Percentiles rank a stretch among this genome's conserved stretches.
These are phyloP conservation scores for Crypturellus undulatus DNA, from an alignment of 2,113 vertebrate species.

Conservation along the genomic window DNA sequence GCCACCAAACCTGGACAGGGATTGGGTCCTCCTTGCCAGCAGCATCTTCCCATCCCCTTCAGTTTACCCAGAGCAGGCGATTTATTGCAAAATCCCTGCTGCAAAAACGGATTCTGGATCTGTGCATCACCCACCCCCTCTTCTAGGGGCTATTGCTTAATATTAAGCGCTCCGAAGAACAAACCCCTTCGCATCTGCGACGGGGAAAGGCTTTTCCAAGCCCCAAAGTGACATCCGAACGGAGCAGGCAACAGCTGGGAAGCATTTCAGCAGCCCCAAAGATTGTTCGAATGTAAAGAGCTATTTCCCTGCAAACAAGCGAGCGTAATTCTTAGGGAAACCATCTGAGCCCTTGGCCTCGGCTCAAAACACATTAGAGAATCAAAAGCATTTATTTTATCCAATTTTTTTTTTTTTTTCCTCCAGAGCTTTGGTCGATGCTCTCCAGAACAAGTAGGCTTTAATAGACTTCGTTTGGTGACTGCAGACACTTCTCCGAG, in stretches of 20 bases:
- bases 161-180: not conserved
- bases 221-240: conserved; percentile 38
- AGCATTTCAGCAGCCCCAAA: conserved; percentile 65
- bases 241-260: conserved; percentile 62
- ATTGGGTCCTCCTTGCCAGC: not conserved
- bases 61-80: not conserved
- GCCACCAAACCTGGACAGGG: not conserved
- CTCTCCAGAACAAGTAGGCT: conserved; percentile 53
- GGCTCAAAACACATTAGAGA: conserved; percentile 72
- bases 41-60: not conserved
- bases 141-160: not conserved
- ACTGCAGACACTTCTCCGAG: conserved; percentile 61
- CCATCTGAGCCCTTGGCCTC: conserved; percentile 70
- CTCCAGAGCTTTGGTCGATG: conserved; percentile 61
- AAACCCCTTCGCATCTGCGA: not conserved
- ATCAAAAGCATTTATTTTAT: conserved; percentile 80
- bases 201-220: not conserved
- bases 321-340: conserved; percentile 69
- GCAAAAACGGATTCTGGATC: fast-evolving
- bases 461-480: conserved; percentile 59
- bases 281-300: conserved; percentile 51
- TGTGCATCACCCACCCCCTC: fast-evolving
- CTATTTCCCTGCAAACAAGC: conserved; percentile 69
- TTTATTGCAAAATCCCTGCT: not conserved
- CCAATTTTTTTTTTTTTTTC: conserved; percentile 27